phyloP scores from a whole-genome alignment of 2,888 invertebrate species.

The Eupithecia pulchellata region DNA sequence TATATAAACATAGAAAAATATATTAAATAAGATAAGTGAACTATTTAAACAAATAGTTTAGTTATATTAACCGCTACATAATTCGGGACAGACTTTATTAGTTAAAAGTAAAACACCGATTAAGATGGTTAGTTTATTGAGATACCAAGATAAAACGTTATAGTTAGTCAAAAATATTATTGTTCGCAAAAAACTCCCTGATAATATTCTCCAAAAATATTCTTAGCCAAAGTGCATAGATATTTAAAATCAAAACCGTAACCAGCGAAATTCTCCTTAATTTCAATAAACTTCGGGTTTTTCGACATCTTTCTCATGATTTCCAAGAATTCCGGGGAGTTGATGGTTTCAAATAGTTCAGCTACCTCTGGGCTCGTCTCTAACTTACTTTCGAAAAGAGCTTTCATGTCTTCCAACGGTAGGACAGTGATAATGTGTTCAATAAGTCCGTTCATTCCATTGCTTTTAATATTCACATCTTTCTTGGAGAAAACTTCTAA shows the following conservation, averaged over 20 bases:
- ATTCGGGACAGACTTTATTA: neutral
- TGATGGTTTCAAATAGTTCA: constrained; percentile 53
- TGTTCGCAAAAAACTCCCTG: constrained; percentile 52
- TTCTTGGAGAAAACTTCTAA: neutral
- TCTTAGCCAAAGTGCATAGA: constrained; percentile 51
- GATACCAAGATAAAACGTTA: constrained; percentile 14
- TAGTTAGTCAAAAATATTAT: constrained; percentile 15
- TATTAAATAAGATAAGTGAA: too few relatives aligned
- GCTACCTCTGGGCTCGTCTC: constrained; percentile 52
- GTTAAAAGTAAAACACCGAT: neutral
- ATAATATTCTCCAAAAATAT: constrained; percentile 55
- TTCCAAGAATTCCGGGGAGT: constrained; percentile 56
- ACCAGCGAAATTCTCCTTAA: constrained; percentile 52
- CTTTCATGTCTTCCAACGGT: constrained; percentile 56
- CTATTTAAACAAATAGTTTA: neutral
- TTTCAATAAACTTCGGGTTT: constrained; percentile 54
- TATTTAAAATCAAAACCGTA: constrained; percentile 56
- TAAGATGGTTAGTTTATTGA: constrained; percentile 13
- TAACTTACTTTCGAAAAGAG: constrained; percentile 56
- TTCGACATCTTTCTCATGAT: constrained; percentile 54
- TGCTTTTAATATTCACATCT: constrained; percentile 31
- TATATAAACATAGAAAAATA: neutral
- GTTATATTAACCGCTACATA: neutral
- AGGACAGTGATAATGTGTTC: constrained; percentile 51
- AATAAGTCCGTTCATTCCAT: constrained; percentile 52